Base-by-base conservation (phyloP, 2,888 invertebrate species). In the Rhyacophila evoluta region DNA sequence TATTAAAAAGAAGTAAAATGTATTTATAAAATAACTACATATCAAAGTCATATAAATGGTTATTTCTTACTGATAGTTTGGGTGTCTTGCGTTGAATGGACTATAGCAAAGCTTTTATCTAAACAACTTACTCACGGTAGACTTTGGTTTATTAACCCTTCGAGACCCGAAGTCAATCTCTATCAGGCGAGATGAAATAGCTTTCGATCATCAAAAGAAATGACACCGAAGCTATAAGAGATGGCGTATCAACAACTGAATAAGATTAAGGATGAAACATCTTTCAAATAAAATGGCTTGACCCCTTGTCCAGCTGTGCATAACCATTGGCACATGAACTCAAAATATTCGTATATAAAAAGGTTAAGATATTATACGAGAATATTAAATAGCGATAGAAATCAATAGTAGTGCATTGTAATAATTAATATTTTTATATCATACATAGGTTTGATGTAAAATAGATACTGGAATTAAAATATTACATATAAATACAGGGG, bases 201-300 rank as follows among this genome's bases (percentile, higher is more conserved):
- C 55, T 55, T 55, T 55, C 55, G 55, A 55, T 55, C 55, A 55
- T 55, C 55, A 55, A 55, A 55, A 55, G 55, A 55, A 55, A 55
- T 55, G 55, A 55, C 55, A 55, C 55, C 55, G 15, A 25, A 15
- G 55, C 55, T 55, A 55, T 55, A 55, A 25, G 55, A 55, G 55
- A 55, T 55, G 10, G 55, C 55, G 55, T 55, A 55, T 55, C 55
- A 55, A 41, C 41, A 41, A 55, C 55, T 55, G 55, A 55, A 55
- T 55, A 55, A 55, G 55, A 55, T 55, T 55, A 55, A 55, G 55
- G 55, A 55, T 15, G 55, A 15, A 55, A 55, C 55, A 55, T 55
- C 19, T 55, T 55, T 55, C 55, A 55, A 55, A 55, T 55, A 19
- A 55, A 19, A 55, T 55, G 55, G 2, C 25, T 55, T 55, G 19